Evolutionary conservation across 1,140 invertebrate genomes (phyloP), one percentile per base, ranked within the genome.

Genomic region (Aphis gossypii): DNA sequence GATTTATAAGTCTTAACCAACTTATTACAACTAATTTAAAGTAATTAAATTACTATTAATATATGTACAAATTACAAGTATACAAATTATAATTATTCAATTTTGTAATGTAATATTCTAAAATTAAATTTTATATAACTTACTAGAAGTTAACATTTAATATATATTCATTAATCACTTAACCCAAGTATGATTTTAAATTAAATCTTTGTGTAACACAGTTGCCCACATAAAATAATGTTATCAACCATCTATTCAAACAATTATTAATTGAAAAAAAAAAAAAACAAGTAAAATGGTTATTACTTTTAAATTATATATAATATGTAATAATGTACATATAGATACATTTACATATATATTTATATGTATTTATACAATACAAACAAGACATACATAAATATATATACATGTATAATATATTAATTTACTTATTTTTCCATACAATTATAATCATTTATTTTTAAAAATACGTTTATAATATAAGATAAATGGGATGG

Each of bases 21-120:
- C 9, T 46, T 76, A 92, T 48, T 51, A 91, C 25, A 92, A 23
- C 68, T 92, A 92, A 48, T 48, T 92, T 14, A 30, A 68, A 11
- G 9, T 82, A 44, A 35, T 46, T 41, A 93, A 93, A 54, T 93
- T 84, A 54, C 82, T 93, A 54, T 21, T 48, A 41, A 84, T 48
- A 18, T 93, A 93, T 68, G 25, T 68, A 68, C 60, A 68, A 68
- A 60, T 54, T 93, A 93, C 82, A 93, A 93, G 91, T 93, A 93
- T 93, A 93, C 91, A 93, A 84, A 38, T 93, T 41, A 56, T 90
- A 41, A 90, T 38, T 56, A 38, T 56, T 54, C 87, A 68, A 30
- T 68, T 30, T 51, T 18, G 48, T 5, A 48, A 88, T 88, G 44
- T 51, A 51, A 90, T 68, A 46, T 44, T 44, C 23, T 68, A 68